A percentile compares a stretch with the other conserved stretches of the same genome.
Conservation (phyloP, 1,140 invertebrate genomes). For the Drosophila oshimai region DNA sequence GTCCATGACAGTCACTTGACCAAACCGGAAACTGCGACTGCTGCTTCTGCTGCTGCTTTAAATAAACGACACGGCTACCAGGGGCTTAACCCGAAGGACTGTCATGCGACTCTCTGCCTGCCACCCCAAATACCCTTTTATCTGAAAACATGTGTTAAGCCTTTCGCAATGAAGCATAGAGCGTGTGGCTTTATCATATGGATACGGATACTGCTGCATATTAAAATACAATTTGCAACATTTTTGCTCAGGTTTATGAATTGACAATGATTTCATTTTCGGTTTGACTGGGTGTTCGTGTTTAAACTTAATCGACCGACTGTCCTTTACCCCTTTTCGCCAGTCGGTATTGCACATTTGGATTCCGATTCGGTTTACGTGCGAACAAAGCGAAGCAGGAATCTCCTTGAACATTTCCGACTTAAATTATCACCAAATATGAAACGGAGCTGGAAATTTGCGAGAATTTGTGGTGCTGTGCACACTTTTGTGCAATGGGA, state of each 20-base stretch:
- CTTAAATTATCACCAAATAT: constrained; percentile 76
- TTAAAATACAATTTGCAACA: constrained; percentile 78
- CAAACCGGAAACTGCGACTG: constrained; percentile 32
- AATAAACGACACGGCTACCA: constrained; percentile 73
- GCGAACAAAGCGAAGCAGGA: constrained; percentile 10
- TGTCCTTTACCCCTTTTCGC: neutral
- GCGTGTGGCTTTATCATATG: neutral
- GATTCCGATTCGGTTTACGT: constrained; percentile 61
- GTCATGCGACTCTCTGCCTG: constrained; percentile 19
- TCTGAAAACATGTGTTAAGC: constrained; percentile 64
- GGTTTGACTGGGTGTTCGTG: constrained; percentile 59
- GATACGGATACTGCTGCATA: constrained; percentile 49
- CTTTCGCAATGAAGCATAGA: constrained; percentile 70
- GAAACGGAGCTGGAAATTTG: constrained; percentile 63
- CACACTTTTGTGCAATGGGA: constrained; percentile 54
- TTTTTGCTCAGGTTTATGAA: constrained; percentile 77
- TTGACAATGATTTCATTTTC: constrained; percentile 80
- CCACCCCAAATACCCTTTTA: too few species aligned
- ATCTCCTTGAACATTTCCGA: constrained; percentile 74
- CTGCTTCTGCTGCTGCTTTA: constrained; percentile 54
- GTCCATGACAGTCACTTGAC: constrained; percentile 37
- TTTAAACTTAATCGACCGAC: constrained; percentile 52
- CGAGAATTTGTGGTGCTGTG: constrained; percentile 55
- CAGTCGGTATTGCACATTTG: constrained; percentile 62
- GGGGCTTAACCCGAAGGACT: constrained; percentile 49